Conservation (phyloP, 2,888 invertebrate species). For the Trilocha varians region DNA sequence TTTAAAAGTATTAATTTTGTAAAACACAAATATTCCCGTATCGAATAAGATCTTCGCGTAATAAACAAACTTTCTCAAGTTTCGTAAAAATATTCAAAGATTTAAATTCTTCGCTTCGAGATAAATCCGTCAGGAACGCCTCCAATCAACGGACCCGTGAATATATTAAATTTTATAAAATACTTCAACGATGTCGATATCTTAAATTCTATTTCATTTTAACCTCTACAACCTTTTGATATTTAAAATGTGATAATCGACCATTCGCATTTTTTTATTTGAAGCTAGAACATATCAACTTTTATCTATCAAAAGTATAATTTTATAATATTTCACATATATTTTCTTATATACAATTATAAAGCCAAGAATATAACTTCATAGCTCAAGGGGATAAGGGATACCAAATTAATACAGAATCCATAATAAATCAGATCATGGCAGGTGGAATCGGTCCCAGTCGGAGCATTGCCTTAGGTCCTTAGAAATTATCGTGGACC, state of each 20-base stretch:
- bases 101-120: constrained; percentile 11
- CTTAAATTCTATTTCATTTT: neutral
- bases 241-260: neutral
- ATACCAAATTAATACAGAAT: constrained; percentile 74
- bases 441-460: constrained; percentile 66
- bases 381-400: constrained; percentile 69
- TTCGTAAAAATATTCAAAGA: constrained; percentile 12
- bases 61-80: constrained; percentile 10
- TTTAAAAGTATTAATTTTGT: neutral
- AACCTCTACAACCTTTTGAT: neutral
- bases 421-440: constrained; percentile 70
- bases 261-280: no score
- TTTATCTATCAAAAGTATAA: no score
- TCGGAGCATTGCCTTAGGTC: constrained; percentile 64
- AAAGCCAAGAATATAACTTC: constrained; percentile 62
- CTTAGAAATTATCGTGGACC: constrained; percentile 59
- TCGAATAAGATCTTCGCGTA: constrained; percentile 3
- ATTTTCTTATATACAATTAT: constrained; percentile 66
- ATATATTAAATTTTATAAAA: neutral
- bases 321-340: constrained; percentile 16
- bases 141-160: constrained; percentile 21
- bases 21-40: constrained; percentile 3
- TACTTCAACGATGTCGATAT: neutral
- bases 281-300: no score
- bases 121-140: constrained; percentile 16